Evolutionary conservation across 2,797 vertebrate species (phyloP), one percentile per base, ranked within the genome.

Genomic region (Odontamblyopus rebecca): DNA sequence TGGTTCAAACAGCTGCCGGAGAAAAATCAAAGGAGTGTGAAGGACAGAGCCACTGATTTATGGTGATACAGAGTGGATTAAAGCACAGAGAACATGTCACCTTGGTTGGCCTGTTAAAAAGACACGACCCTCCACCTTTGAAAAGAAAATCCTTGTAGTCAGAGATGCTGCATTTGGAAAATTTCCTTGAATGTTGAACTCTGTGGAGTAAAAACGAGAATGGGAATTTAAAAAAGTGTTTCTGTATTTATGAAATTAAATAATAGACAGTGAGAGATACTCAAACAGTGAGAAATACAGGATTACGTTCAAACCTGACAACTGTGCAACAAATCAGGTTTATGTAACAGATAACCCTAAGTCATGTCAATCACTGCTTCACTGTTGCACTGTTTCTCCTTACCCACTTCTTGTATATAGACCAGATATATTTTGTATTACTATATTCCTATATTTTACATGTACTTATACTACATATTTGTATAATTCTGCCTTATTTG

Each of bases 21-120:
- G 71, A 84, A 78, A 78, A 85, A 70, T 67, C 48, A 44, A 74
- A 19, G 66, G 29, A 32, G 61, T 30, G 53, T 76, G 11, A 74
- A 54, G 61, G 44, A 18, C 19, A 61, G 27, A 50, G 27, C 4
- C 0, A 29, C 63, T 54, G 64, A 71, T 64, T 76, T 13, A 26
- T 66, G 72, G 30, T n/a, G 29, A 69, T 2, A 50, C 18, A 65
- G 64, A 51, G n/a, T 1, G 23, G 41, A 23, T 64, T 30, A 23
- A 2, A 11, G 65, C 12, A 30, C 19, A 68, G 23, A 15, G 19
- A 57, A 59, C 2, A 0, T 35, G 86, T 86, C 75, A 99, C 98
- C 96, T 98, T 98, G 77, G 90, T 98, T 35, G 97, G 98, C 79
- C 95, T 95, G 87, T 99, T 99, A 76, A 99, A 99, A 80, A 99